Evolutionary conservation across 2,113 vertebrate species (phyloP), one percentile per base, ranked within the genome.

Genomic region (Haliaeetus leucogaster): DNA sequence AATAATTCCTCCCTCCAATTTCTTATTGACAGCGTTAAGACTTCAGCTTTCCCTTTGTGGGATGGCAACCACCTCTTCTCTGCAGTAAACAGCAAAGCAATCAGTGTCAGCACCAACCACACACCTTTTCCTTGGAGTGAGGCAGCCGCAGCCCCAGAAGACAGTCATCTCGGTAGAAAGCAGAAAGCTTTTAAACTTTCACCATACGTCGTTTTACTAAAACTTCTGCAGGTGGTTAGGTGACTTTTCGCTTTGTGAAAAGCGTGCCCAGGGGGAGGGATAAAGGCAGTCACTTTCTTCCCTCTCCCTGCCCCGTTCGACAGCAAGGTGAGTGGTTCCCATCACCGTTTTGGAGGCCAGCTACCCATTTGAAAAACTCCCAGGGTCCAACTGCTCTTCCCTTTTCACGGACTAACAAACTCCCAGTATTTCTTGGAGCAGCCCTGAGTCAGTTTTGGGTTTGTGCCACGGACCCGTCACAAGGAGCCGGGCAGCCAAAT

Each of bases 21-120:
- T 66, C 52, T 90, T 93, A 84, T 21, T 93, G 95, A 81, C 36
- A 66, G 50, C 55, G 21, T 62, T 78, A 89, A 76, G 67, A 78
- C 78, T 93, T 86, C 85, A 92, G n/a, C 88, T 86, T 86, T 90
- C 72, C 45, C n/a, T 93, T 56, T 79, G 82, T 89, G 82, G n/a
- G 47, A 71, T 45, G 56, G 63, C 82, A 94, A 27, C 32, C 38
- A 5, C 18, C 71, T 86, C 63, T 94, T 66, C 87, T 63, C 68
- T 66, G 61, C 47, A 30, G 43, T 47, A 90, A 94, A 67, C 45
- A 89, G 56, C 53, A 11, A 2, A 83, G 45, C 48, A 83, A 34
- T 34, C 30, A 13, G 76, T 47, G 71, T 78, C 59, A 78, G 50
- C 40, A 81, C n/a, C 65, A 67, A 59, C 8, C 61, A 53, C 48